Conservation (phyloP, 2,797 vertebrate species). For the Notoglanidium macrostoma region DNA sequence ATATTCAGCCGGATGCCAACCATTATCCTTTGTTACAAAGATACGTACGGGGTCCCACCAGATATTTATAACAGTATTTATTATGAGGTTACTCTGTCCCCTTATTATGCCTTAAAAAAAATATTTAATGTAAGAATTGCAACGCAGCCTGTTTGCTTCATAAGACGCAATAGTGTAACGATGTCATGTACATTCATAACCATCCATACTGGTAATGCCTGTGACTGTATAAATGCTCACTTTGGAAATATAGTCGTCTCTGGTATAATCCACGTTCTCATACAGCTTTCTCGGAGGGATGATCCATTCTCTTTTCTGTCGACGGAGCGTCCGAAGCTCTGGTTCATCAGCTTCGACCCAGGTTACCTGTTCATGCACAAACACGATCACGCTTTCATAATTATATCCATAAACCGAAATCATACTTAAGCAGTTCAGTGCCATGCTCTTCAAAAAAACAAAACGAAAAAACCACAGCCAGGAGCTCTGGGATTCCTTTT, state of each 20-base stretch:
- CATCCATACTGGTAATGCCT: too few relatives aligned
- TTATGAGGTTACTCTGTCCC: background rate
- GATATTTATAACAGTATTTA: background rate
- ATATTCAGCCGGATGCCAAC: slow-evolving; percentile 1
- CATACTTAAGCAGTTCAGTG: background rate
- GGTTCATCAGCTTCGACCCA: slow-evolving; percentile 53
- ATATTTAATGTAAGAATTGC: background rate
- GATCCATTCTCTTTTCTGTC: slow-evolving; percentile 90
- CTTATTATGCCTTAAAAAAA: background rate
- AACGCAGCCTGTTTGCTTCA: background rate
- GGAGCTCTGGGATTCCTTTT: background rate
- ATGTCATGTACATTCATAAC: background rate
- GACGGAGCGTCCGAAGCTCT: slow-evolving; percentile 57
- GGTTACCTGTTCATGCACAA: slow-evolving; percentile 61
- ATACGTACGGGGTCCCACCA: background rate
- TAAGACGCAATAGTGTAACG: background rate
- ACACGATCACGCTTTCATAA: background rate
- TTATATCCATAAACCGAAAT: too few relatives aligned
- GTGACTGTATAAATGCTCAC: slow-evolving; percentile 69
- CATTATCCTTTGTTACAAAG: background rate
- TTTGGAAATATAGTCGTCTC: slow-evolving; percentile 75
- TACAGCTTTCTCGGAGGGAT: slow-evolving; percentile 75
- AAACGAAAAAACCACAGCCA: too few relatives aligned
- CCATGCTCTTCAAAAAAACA: too few relatives aligned
- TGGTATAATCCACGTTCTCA: slow-evolving; percentile 84